Evolutionary conservation across 2,888 invertebrate genomes (phyloP), one percentile per base, ranked within the genome.

Genomic region (Drosophila incognita): DNA sequence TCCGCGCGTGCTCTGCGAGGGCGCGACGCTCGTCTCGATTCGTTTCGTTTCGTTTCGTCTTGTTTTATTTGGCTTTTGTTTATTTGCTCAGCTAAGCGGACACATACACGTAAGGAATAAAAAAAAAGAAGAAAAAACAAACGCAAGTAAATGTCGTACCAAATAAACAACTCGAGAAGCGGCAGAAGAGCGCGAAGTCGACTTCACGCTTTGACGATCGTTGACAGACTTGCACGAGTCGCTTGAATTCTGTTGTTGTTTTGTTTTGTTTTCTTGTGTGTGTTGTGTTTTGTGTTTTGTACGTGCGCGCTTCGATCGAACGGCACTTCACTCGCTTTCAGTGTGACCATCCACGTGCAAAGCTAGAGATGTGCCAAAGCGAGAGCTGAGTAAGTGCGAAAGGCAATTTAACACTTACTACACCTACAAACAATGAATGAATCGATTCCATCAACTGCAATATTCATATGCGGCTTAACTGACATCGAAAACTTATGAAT

Each of bases 151-250:
- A 74, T 67, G 53, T 52, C 46, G 49, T 57, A 42, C n/a, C 38
- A 24, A 58, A 35, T 48, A 53, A 68, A 53, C 69, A 54, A 53
- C 74, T 71, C 48, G 42, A 35, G 31, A 29, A 27, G 52, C 60
- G n/a, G 42, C 61, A 38, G 35, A 46, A 36, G n/a, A 36, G 62
- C 59, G 63, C 52, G 51, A 52, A 53, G 56, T 35, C 81, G 70
- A 81, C 83, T 87, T 87, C 68, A 82, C 84, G 74, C 82, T 79
- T 84, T 84, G 87, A 76, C 84, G 87, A 79, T 66, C 79, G 89
- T 78, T 89, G 66, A 83, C 75, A 83, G 82, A 89, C 89, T 87
- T 75, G 66, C 51, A 8, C 24, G 66, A 74, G 70, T 59, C 64
- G 64, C 8, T 46, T 46, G 35, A 24, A 40, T 61, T 54, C 33